Evolutionary conservation across 1,140 invertebrate species (phyloP).

Genomic region (Telenomus remus): DNA sequence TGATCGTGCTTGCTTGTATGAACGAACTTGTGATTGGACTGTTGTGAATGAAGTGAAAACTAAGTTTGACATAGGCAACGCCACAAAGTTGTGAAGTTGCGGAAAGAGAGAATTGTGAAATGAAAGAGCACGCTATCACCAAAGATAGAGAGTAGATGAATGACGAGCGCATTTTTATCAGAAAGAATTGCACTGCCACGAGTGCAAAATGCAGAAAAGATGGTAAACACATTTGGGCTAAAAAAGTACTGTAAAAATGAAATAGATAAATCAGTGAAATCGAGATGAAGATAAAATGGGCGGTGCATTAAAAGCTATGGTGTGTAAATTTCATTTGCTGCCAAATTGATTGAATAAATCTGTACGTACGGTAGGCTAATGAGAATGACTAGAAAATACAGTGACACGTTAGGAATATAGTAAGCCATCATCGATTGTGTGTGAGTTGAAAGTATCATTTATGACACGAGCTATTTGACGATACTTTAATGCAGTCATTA

Average conservation of each 20-base stretch:
- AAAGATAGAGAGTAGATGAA: conserved; percentile 23
- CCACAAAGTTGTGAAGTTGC: conserved; percentile 55
- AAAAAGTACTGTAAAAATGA: neutral
- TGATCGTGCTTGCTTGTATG: conserved; percentile 27
- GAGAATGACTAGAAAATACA: conserved; percentile 23
- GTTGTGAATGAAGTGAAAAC: conserved; percentile 60
- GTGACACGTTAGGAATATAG: neutral
- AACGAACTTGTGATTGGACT: conserved; percentile 43
- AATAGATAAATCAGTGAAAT: too few species aligned
- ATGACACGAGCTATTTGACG: conserved; percentile 40
- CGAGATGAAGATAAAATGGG: too few species aligned
- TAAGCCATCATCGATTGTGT: conserved; percentile 1
- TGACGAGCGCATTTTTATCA: conserved; percentile 21
- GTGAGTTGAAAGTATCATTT: conserved; percentile 20
- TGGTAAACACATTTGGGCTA: neutral
- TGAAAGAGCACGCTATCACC: conserved; percentile 18
- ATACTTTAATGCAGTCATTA: conserved; percentile 53
- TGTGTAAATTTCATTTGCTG: neutral
- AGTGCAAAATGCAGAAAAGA: neutral
- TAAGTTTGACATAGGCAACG: conserved; percentile 61
- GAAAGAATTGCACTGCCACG: conserved; percentile 5
- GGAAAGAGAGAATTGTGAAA: conserved; percentile 35
- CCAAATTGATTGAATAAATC: too few species aligned
- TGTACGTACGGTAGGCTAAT: neutral
- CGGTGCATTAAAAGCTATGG: neutral